A percentile compares a stretch with the other conserved stretches of the same genome.
phyloP scores from a whole-genome alignment of 2,888 invertebrate species.

The Meiosimyza platycephala region DNA sequence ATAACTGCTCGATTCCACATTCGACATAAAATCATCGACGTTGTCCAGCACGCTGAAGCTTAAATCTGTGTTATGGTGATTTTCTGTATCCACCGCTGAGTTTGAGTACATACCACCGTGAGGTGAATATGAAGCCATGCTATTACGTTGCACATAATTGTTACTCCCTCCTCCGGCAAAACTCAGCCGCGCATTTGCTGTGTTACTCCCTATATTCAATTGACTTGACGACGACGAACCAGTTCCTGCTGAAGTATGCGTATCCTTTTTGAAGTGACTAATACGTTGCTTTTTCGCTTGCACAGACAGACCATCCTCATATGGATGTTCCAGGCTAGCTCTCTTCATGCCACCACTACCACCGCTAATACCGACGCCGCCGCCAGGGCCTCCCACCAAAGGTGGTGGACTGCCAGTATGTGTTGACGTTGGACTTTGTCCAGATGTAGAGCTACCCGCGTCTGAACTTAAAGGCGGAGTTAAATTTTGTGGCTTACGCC shows the following conservation, averaged over 20 bases:
- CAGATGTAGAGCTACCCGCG: constrained; percentile 79
- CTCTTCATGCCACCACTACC: constrained; percentile 65
- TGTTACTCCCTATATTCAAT: not conserved
- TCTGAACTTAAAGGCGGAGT: constrained; percentile 91
- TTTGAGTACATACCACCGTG: constrained; percentile 36
- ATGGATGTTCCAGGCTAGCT: constrained; percentile 68
- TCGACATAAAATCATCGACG: constrained; percentile 60
- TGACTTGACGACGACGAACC: constrained; percentile 21
- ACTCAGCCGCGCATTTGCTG: constrained; percentile 21
- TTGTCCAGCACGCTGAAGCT: constrained; percentile 64
- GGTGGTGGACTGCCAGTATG: constrained; percentile 81
- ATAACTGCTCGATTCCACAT: constrained; percentile 42
- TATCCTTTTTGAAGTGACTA: constrained; percentile 80
- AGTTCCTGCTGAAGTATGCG: constrained; percentile 47
- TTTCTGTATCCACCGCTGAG: constrained; percentile 50
- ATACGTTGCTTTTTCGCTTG: constrained; percentile 83
- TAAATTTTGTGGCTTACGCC: constrained; percentile 90
- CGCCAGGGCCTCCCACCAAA: constrained; percentile 58
- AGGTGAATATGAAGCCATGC: constrained; percentile 53
- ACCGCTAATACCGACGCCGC: constrained; percentile 36
- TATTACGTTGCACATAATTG: constrained; percentile 38
- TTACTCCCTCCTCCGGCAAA: constrained; percentile 43
- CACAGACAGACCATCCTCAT: constrained; percentile 70
- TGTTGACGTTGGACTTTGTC: constrained; percentile 82
- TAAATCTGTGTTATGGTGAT: constrained; percentile 56